A percentile compares a stretch with the other conserved stretches of the same genome.
Conservation (phyloP, 53 echinoderm and acorn worm species). For the Paracentrotus lividus region DNA sequence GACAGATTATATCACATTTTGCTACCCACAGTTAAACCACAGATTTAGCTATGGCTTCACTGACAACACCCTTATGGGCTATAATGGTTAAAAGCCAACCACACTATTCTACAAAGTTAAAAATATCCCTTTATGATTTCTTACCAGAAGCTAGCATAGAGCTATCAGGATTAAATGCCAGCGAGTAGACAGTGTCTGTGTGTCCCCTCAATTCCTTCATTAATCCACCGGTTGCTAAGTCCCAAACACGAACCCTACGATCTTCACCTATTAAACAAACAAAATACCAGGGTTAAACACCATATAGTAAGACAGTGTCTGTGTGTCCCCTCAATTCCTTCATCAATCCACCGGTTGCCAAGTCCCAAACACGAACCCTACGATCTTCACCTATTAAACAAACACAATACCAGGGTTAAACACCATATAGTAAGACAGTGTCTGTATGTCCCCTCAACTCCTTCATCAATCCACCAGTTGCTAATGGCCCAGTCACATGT, state of each 20-base stretch:
- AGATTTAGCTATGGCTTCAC: no score
- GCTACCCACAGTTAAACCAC: no score
- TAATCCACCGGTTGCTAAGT: constrained; percentile 88
- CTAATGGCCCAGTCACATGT: no score
- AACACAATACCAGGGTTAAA: constrained; percentile 94
- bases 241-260: constrained; percentile 91
- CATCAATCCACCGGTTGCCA: constrained; percentile 89
- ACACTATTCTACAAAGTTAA: no score
- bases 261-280: constrained; percentile 86
- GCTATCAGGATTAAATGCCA: constrained; percentile 90
- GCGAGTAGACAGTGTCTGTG: constrained; percentile 89
- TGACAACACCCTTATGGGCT: no score
- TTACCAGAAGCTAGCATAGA: constrained; percentile 91
- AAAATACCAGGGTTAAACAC: constrained; percentile 88
- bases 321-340: constrained; percentile 95
- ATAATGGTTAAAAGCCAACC: neutral
- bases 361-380: constrained; percentile 92
- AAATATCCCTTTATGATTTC: no score
- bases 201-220: constrained; percentile 96
- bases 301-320: constrained; percentile 88
- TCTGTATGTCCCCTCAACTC: constrained; percentile 94
- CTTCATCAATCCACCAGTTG: constrained; percentile 90
- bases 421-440: constrained; percentile 84
- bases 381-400: constrained; percentile 89
- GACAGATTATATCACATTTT: no score